Base-by-base conservation (phyloP, 1,140 invertebrate genomes). In the Zaprionus tsacasi region DNA sequence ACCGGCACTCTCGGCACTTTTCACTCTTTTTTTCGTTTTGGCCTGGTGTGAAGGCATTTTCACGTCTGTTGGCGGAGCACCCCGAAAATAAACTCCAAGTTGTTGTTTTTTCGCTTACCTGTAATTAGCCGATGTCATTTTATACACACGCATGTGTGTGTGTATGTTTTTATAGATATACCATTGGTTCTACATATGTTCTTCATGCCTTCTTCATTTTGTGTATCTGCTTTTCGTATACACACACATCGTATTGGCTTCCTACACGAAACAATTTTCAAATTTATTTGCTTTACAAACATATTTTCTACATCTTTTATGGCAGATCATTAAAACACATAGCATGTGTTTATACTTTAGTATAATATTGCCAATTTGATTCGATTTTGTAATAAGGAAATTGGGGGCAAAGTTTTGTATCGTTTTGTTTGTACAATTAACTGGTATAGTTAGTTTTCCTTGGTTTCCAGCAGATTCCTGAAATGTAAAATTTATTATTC, bases 71-170 rank as follows among this genome's bases (percentile, higher is more conserved):
- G 56, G 55, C 67, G 52, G n/a, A 75, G 63, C 68, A 60, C 1
- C 38, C 75, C 60, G 78, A 89, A 88, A 89, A 88, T 88, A 83
- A 88, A 89, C 85, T 88, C 75, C 79, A 89, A 67, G 79, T 70
- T 82, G 68, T 68, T 79, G 40, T 69, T 75, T 60, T 77, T 77
- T 69, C 50, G 78, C 85, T 89, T 89, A 89, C 86, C 85, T 89
- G 85, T 88, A 88, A 88, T 89, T 88, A 88, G 85, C 85, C 81
- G 87, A 72, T 87, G 85, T 87, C 83, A 89, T 87, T 87, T 80
- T 78, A 72, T 38, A 50, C 17, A 73, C 17, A 59, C 27, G n/a
- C 21, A 21, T 21, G 11, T 57, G n/a, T 27, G 25, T 55, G 33
- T 7, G n/a, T 36, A 12, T 50, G 21, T 43, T 15, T 45, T 45